Conservation (phyloP, 1,140 invertebrate species). For the Bombus soroeensis region DNA sequence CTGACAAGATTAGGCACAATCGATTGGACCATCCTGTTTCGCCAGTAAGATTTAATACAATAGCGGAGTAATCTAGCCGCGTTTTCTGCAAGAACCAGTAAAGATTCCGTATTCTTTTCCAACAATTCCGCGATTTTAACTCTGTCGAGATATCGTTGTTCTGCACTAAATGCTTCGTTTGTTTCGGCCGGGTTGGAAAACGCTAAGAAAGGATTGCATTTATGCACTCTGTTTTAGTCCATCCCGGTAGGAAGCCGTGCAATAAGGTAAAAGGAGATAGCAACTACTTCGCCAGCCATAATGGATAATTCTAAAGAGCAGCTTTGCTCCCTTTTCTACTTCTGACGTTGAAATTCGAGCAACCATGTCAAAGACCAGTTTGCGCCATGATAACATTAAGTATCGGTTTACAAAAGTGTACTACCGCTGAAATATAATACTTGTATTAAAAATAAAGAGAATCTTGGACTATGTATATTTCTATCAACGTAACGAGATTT, state of each 20-base stretch:
- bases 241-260: background rate
- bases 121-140: slow-evolving; percentile 23
- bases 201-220: background rate
- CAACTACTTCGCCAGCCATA: background rate
- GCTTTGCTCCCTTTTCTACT: too few species aligned
- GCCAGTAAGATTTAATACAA: background rate
- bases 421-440: background rate
- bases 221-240: background rate
- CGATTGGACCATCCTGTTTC: background rate
- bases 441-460: background rate
- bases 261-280: background rate
- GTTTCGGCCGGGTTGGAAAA: background rate
- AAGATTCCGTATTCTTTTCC: background rate
- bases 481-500: background rate
- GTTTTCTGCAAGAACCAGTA: too few species aligned
- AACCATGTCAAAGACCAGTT: background rate
- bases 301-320: background rate
- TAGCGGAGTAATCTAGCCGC: background rate
- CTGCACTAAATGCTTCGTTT: slow-evolving; percentile 1
- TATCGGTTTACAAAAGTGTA: background rate
- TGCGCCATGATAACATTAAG: background rate
- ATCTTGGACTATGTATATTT: background rate
- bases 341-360: background rate
- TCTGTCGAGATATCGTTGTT: slow-evolving; percentile 22
- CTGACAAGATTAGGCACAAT: slow-evolving; percentile 8